phyloP scores from a whole-genome alignment of 2,888 invertebrate genomes.

The Parnassius apollo region DNA sequence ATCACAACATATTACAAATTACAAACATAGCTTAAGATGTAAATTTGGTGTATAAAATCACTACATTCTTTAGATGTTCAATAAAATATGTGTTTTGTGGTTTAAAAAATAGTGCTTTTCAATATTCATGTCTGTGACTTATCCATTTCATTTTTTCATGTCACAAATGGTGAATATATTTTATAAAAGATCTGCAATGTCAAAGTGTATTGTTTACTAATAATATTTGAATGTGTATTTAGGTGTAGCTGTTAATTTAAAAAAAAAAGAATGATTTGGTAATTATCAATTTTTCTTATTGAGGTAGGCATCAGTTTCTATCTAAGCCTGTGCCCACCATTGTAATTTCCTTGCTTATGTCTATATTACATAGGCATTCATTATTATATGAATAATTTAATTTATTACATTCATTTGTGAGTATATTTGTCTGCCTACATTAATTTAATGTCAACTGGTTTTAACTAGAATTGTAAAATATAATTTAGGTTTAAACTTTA shows the following conservation, averaged over 20 bases:
- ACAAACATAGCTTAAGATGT: constrained; percentile 48
- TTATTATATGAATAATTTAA: constrained; percentile 19
- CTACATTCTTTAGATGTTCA: constrained; percentile 40
- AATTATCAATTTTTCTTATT: constrained; percentile 4
- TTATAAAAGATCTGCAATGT: constrained; percentile 56
- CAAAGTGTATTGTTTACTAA: constrained; percentile 48
- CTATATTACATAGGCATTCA: constrained; percentile 5
- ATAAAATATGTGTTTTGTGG: constrained; percentile 47
- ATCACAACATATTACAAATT: constrained; percentile 48
- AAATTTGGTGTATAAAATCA: constrained; percentile 61
- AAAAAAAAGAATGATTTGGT: constrained; percentile 9
- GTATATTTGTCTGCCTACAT: constrained; percentile 53
- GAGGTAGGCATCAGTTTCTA: constrained; percentile 5
- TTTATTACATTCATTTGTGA: constrained; percentile 35
- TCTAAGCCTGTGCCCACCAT: neutral
- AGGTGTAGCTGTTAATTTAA: constrained; percentile 39
- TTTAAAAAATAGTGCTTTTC: constrained; percentile 45
- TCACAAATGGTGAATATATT: constrained; percentile 58
- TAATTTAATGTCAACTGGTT: constrained; percentile 50
- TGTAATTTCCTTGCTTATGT: neutral
- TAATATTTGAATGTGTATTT: constrained; percentile 43
- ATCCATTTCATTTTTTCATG: constrained; percentile 51
- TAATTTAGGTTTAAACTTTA: constrained; percentile 56
- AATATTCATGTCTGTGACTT: constrained; percentile 45
- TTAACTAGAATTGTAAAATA: constrained; percentile 57